Evolutionary conservation across 2,888 invertebrate genomes (phyloP), one percentile per base, ranked within the genome.

Genomic region (Coremacera marginata): DNA sequence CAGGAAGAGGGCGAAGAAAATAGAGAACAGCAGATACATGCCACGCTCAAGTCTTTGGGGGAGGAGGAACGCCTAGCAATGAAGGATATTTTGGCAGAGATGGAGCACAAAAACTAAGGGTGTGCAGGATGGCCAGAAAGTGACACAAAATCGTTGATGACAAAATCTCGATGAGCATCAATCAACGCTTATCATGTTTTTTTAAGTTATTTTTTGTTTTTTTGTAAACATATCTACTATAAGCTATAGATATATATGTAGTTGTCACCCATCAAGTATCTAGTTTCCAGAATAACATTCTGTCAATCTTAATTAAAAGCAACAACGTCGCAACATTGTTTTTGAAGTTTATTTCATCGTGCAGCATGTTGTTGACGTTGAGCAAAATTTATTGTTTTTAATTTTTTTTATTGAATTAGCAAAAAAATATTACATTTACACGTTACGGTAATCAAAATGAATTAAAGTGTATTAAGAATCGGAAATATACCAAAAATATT

Each of bases 51-150:
- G 27, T 44, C 44, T 7, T 27, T 62, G 25, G 62, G 44, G 8
- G 16, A 72, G 8, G 72, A 72, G 62, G 72, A 72, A 34, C 62
- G 49, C n/a, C 37, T 22, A 19, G 52, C 60, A 22, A 72, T 62
- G 72, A 44, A 44, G n/a, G 72, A 60, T 25, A 27, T 70, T 70
- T 55, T 19, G 70, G 16, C 34, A 25, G 16, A 16, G 14, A 14
- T 8, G 5, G 19, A 55, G 19, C 7, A 7, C 3, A 19, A 55
- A 55, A 55, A 55, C 7, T 55, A 55, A 55, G 19, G n/a, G n/a
- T n/a, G n/a, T 19, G 19, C 7, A 16, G n/a, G n/a, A n/a, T n/a
- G n/a, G 9, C 55, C 19, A 55, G 8, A 55, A 22, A 19, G 8
- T n/a, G 19, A 22, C 55, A 55, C 55, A 8, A 19, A 55, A 55